Percentiles rank a stretch among this genome's conserved stretches.
phyloP scores from a whole-genome alignment of 2,797 vertebrate genomes.

The Pipistrellus kuhlii region DNA sequence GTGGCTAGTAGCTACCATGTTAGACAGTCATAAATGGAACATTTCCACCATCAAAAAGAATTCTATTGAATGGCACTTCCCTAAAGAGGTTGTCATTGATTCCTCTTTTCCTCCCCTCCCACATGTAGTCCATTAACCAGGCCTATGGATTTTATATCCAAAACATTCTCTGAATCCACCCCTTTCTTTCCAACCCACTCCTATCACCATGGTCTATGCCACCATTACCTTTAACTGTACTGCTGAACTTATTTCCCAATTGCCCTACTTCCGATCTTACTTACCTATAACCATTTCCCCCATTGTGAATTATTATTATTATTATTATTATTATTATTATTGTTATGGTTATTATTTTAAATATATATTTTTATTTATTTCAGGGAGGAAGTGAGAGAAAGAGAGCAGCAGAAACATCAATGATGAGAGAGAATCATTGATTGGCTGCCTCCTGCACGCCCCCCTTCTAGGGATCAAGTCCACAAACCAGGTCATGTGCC shows the following conservation, averaged over 20 bases:
- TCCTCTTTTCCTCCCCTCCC: not conserved
- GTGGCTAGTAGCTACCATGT: not conserved
- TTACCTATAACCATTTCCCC: not conserved
- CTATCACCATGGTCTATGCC: not conserved
- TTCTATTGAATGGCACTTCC: not conserved
- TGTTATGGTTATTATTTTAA: too few relatives aligned
- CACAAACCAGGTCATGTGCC: too few relatives aligned
- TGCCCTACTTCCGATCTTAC: not conserved
- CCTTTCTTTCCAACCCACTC: constrained; percentile 9
- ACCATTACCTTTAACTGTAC: not conserved
- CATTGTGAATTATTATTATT: not conserved
- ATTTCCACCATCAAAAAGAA: constrained; percentile 14
- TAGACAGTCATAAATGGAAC: not conserved
- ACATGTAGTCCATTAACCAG: constrained; percentile 15
- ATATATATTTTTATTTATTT: too few relatives aligned
- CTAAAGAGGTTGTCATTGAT: not conserved
- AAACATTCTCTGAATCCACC: constrained; percentile 9
- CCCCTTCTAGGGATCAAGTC: too few relatives aligned
- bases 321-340: too few relatives aligned
- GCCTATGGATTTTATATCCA: not conserved
- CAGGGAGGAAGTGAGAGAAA: too few relatives aligned
- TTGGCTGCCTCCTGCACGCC: too few relatives aligned
- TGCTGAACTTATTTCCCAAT: not conserved
- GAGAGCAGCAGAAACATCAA: too few relatives aligned
- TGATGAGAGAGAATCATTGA: too few relatives aligned